phyloP scores from a whole-genome alignment of 2,113 vertebrate genomes.

The Solenodon paradoxus region DNA sequence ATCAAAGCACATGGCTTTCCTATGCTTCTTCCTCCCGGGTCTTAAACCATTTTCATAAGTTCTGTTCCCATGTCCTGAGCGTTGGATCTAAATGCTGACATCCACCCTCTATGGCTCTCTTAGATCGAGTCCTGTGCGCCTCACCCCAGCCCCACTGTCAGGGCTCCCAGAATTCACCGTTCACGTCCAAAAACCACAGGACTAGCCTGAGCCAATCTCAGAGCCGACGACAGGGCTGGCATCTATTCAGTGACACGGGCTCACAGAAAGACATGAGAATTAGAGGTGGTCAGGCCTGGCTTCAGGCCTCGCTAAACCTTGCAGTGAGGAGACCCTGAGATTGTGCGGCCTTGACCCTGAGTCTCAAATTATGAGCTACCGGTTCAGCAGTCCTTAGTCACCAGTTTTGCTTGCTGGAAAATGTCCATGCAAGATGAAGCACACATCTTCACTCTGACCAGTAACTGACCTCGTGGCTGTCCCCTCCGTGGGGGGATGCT shows the following conservation, averaged over 20 bases:
- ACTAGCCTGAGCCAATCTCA: not conserved
- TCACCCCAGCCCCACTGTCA: not conserved
- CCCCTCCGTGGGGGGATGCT: rapidly evolving
- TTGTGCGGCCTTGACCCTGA: rapidly evolving
- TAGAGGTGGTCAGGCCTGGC: not conserved
- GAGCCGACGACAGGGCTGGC: not conserved
- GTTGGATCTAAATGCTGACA: not conserved
- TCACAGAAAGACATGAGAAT: not conserved
- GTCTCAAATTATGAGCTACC: not conserved
- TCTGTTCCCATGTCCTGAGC: not conserved
- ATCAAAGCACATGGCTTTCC: not conserved
- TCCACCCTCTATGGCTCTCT: not conserved
- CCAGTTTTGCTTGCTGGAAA: not conserved
- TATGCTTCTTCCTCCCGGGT: not conserved
- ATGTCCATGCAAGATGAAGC: not conserved
- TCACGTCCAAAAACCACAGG: not conserved
- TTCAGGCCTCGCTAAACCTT: not conserved
- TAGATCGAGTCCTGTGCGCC: not conserved
- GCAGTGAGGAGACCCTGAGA: not conserved
- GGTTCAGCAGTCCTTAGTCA: not conserved
- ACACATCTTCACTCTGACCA: not conserved
- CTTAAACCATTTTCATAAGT: not conserved
- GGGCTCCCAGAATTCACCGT: not conserved
- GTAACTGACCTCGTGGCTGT: not conserved
- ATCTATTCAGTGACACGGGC: not conserved